Evolutionary conservation across 2,113 vertebrate species (phyloP), one percentile per base, ranked within the genome.

Genomic region (Passer montanus): DNA sequence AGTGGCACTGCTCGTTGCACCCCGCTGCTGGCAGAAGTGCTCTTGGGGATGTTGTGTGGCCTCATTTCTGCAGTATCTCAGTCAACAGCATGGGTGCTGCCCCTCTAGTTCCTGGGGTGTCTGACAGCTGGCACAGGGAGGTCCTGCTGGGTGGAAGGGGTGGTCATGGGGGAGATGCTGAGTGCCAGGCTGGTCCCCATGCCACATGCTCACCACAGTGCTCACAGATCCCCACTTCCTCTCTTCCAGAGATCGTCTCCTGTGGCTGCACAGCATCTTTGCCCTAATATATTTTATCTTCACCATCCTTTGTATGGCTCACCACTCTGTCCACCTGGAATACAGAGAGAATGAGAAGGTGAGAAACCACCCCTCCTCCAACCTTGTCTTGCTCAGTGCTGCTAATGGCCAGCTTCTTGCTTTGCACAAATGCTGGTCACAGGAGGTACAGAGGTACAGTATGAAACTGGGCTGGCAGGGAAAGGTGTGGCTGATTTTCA

Each of bases 241-340:
- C 12, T 93, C 56, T 70, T 88, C 30, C 95, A 99, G 99, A 96
- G 98, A 99, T 93, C 98, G 94, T 63, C 97, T 99, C 64, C 98
- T 99, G 82, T 99, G 99, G 99, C 95, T 99, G 72, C 99, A 99
- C 87, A 98, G 99, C 96, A 91, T 99, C 93, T 98, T 99, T 0
- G 98, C 99, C 14, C 98, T 99, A 93, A 84, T 99, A 53, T 99
- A 99, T 97, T 99, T 99, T 97, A 95, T 99, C 89, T 96, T 98
- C 95, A 99, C 99, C 6, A 27, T 98, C 70, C 49, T 99, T 93
- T 98, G 98, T 94, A 99, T 99, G 99, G 97, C 97, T 88, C 99
- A 99, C 94, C 99, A 99, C 96, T 98, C 98, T 10, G 87, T 98
- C 62, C 97, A 98, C 24, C 98, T 99, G 79, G 98, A 99, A 70